These are phyloP conservation scores for Prochilodus magdalenae DNA, from an alignment of 2,113 vertebrate genomes.

Conservation along the genomic window DNA sequence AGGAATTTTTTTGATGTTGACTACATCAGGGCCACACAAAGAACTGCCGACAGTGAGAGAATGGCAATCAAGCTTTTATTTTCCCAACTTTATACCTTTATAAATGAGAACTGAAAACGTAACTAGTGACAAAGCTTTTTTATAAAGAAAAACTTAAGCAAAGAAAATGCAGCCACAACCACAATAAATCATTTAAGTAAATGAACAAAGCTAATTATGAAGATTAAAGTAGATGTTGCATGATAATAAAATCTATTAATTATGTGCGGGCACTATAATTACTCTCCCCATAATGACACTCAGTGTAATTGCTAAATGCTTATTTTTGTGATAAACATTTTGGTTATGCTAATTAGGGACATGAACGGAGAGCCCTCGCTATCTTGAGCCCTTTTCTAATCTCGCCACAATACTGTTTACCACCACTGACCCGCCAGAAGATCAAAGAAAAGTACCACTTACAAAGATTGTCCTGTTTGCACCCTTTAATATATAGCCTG, in stretches of 20 bases:
- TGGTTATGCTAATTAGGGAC: conserved; percentile 5
- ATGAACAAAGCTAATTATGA: conserved; percentile 21
- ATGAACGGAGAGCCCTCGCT: not conserved
- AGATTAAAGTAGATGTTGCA: conserved; percentile 16
- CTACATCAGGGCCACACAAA: too few species aligned
- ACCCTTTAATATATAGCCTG: conserved; percentile 1
- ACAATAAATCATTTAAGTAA: conserved; percentile 33
- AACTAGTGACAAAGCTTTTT: too few species aligned
- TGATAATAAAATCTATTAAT: conserved; percentile 29
- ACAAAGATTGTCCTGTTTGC: conserved; percentile 12
- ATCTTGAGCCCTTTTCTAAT: not conserved
- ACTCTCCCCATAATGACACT: not conserved
- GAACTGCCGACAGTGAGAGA: too few species aligned
- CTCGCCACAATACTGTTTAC: not conserved
- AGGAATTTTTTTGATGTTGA: too few species aligned
- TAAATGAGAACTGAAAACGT: too few species aligned
- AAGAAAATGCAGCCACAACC: not conserved
- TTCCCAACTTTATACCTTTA: too few species aligned
- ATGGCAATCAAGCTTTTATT: too few species aligned
- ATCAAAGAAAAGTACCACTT: conserved; percentile 17
- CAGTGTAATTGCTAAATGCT: conserved; percentile 6
- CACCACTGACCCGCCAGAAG: not conserved
- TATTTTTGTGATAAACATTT: conserved; percentile 16
- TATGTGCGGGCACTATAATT: not conserved
- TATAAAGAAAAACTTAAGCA: not conserved